phyloP scores from a whole-genome alignment of 2,888 invertebrate genomes.

The Ectropis crepuscularia region DNA sequence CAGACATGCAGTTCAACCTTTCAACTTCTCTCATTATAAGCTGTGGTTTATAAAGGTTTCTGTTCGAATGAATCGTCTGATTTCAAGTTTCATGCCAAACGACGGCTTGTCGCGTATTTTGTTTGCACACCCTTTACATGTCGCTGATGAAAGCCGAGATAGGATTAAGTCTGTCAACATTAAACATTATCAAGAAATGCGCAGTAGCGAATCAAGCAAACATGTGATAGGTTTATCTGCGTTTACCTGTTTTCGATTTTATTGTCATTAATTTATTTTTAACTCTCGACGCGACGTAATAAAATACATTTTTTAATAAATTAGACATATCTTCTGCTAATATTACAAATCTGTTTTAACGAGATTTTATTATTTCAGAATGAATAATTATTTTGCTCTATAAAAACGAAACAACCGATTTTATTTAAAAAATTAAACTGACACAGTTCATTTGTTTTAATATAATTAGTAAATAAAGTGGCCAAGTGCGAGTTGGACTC shows the following conservation, averaged over 20 bases:
- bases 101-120: conserved; percentile 15
- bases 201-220: conserved; percentile 49
- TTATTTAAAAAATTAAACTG: no score
- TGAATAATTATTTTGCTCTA: no score
- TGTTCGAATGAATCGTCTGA: no score
- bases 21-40: conserved; percentile 40
- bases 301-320: neutral
- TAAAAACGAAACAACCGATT: no score
- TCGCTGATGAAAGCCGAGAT: conserved; percentile 54
- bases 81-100: no score
- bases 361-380: no score
- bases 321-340: neutral
- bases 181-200: conserved; percentile 51
- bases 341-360: no score
- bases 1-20: conserved; percentile 40
- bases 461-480: no score
- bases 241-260: conserved; percentile 21
- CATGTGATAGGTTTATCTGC: conserved; percentile 18
- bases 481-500: no score
- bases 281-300: neutral
- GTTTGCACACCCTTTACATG: conserved; percentile 51
- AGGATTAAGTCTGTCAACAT: conserved; percentile 54
- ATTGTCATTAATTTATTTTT: conserved; percentile 5
- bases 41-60: conserved; percentile 14
- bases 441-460: no score